Evolutionary conservation across 2,797 vertebrate species (phyloP), one percentile per base, ranked within the genome.

Genomic region (Halcyon smyrnensis): DNA sequence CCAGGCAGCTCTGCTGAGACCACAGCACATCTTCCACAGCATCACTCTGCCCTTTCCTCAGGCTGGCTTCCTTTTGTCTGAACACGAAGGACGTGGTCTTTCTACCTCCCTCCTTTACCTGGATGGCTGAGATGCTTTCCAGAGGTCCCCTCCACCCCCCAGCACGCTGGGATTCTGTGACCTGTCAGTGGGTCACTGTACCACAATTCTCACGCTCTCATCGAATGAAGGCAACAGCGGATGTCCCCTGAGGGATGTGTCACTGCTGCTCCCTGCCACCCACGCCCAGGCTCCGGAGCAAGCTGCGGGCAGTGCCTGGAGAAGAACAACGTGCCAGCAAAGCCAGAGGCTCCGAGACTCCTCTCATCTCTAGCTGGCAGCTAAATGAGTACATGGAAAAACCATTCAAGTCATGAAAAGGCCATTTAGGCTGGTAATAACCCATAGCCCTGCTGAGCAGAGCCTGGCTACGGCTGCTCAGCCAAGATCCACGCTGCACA

Each of bases 351-450:
- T 48, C 63, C 1, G 11, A 51, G 48, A 21, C 80, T 80, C 51
- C 0, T 23, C 8, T 73, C 87, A 45, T 39, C 73, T 53, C 75
- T 59, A 73, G 68, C 64, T 46, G 68, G 45, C 71, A 60, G 74
- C 54, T 89, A 90, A 90, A 93, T 37, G 63, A 87, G 67, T 37
- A 56, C 65, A 39, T 82, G 67, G 87, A 91, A 90, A 89, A 89
- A 76, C 30, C 25, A 56, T 75, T 82, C 70, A 23, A 91, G 67
- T 60, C 79, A 32, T 60, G 75, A 85, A 87, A 83, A 89, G 89
- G 63, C 79, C 64, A 65, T 93, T 93, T 77, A 80, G 53, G 67
- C 39, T 54, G 71, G 60, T 54, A 83, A 90, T 90, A 84, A 51
- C 78, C 41, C 76, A 4, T 46, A 45, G 45, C 63, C 59, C 68